Percentiles rank a stretch among this genome's conserved stretches.
phyloP scores from a whole-genome alignment of 2,888 invertebrate species.

The Drosophila gaucha region DNA sequence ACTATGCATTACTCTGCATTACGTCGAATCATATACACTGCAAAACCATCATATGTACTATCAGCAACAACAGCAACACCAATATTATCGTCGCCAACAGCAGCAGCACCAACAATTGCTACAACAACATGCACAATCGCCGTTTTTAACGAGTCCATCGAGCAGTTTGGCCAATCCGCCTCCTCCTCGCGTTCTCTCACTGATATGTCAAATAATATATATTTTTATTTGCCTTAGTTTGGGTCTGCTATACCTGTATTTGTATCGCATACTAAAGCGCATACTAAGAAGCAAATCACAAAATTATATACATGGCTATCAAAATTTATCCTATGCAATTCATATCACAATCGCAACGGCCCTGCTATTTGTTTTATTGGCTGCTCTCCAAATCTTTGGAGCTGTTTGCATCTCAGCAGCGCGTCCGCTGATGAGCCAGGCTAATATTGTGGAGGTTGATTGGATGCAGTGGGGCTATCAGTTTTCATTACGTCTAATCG shows the following conservation, averaged over 20 bases:
- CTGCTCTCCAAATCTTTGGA: slow-evolving; percentile 93
- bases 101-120: slow-evolving; percentile 63
- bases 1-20: slow-evolving; percentile 92
- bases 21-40: slow-evolving; percentile 87
- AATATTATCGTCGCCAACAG: slow-evolving; percentile 71
- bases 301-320: slow-evolving; percentile 91
- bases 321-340: slow-evolving; percentile 93
- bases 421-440: slow-evolving; percentile 81
- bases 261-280: slow-evolving; percentile 91
- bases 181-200: slow-evolving; percentile 87
- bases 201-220: slow-evolving; percentile 94
- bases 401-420: slow-evolving; percentile 87
- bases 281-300: slow-evolving; percentile 91
- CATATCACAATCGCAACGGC: slow-evolving; percentile 95
- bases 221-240: slow-evolving; percentile 93
- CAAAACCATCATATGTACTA: slow-evolving; percentile 82
- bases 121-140: slow-evolving; percentile 35
- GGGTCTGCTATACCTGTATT: slow-evolving; percentile 93
- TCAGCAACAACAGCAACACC: slow-evolving; percentile 82
- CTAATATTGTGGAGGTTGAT: slow-evolving; percentile 87
- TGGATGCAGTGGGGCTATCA: slow-evolving; percentile 98
- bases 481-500: slow-evolving; percentile 92
- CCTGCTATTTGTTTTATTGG: slow-evolving; percentile 92
- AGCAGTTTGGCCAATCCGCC: slow-evolving; percentile 70
- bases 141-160: slow-evolving; percentile 52